A percentile compares a stretch with the other conserved stretches of the same genome.
These are phyloP conservation scores for Ceratosolen solmsi DNA, from an alignment of 1,140 invertebrate genomes.

Conservation along the genomic window DNA sequence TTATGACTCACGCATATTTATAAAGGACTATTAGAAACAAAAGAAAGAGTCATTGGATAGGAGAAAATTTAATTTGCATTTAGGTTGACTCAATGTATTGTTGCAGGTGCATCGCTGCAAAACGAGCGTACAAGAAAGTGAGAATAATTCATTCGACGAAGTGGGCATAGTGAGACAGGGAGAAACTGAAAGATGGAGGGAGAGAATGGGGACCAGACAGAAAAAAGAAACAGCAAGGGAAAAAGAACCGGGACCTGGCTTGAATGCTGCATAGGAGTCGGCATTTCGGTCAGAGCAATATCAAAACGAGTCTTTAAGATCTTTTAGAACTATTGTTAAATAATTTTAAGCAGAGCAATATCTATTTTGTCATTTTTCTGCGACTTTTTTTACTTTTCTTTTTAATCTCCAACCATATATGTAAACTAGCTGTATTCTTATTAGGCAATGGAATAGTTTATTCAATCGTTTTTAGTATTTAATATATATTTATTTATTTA, in stretches of 20 bases:
- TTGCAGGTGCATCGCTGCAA: constrained; percentile 47
- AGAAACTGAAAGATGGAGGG: constrained; percentile 51
- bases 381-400: neutral
- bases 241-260: constrained; percentile 6
- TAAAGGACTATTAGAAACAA: neutral
- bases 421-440: neutral
- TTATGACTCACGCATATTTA: neutral
- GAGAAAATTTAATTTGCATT: constrained; percentile 46
- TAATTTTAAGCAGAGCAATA: constrained; percentile 22
- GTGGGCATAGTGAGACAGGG: constrained; percentile 51
- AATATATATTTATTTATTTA: no score
- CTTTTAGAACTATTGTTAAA: constrained; percentile 30
- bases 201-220: constrained; percentile 55
- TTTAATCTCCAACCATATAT: neutral
- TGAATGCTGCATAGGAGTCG: constrained; percentile 53
- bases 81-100: neutral
- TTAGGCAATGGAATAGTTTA: no score
- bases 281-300: constrained; percentile 12
- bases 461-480: no score
- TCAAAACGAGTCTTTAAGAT: constrained; percentile 46
- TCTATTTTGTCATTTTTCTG: constrained; percentile 29
- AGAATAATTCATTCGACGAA: constrained; percentile 57
- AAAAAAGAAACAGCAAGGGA: constrained; percentile 54
- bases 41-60: neutral
- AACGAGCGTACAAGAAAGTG: constrained; percentile 52